Conservation (phyloP, 2,888 invertebrate genomes). For the Cepaea hortensis region DNA sequence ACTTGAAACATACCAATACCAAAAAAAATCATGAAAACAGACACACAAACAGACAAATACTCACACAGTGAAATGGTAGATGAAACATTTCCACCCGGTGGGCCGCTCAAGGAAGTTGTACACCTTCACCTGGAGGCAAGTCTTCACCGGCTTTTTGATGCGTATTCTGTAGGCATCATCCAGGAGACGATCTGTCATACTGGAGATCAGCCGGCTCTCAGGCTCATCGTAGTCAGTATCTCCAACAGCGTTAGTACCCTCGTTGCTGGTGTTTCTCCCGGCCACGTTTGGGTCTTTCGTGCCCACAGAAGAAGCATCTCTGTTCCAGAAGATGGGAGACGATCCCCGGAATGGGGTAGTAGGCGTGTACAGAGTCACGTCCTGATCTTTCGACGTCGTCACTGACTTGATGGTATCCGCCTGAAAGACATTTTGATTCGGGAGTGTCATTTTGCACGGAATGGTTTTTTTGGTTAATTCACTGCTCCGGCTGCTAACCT, state of each 20-base stretch:
- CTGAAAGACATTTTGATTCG: background rate
- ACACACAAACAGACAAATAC: conserved; percentile 75
- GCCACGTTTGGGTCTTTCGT: background rate
- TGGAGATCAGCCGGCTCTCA: background rate
- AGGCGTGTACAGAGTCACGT: background rate
- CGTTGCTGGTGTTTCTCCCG: background rate
- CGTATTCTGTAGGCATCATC: conserved; percentile 47
- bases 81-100: conserved; percentile 88
- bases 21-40: no score
- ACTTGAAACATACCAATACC: no score
- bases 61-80: conserved; percentile 89
- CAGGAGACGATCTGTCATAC: conserved; percentile 37
- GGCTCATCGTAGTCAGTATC: conserved; percentile 22
- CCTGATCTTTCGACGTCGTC: background rate
- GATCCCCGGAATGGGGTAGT: background rate
- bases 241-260: background rate
- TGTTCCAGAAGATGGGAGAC: background rate
- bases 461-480: background rate
- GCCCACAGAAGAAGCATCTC: background rate
- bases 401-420: background rate
- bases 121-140: conserved; percentile 82
- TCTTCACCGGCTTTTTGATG: conserved; percentile 40
- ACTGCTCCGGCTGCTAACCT: background rate
- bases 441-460: background rate
- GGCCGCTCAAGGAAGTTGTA: conserved; percentile 90